phyloP scores from a whole-genome alignment of 2,113 vertebrate species.

The Mustela lutreola region DNA sequence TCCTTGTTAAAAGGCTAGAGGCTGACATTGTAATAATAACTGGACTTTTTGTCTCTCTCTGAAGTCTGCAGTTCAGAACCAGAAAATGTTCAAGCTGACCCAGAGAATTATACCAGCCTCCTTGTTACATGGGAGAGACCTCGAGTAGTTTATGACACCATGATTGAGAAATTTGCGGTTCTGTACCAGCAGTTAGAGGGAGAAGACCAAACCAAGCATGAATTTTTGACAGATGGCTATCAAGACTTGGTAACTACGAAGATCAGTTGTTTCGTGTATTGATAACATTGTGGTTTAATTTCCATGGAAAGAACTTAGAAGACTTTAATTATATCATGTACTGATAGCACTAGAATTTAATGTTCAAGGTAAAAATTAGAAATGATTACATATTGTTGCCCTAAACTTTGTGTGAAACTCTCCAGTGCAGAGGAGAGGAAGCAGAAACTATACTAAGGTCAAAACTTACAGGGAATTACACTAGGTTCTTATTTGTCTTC shows the following conservation, averaged over 20 bases:
- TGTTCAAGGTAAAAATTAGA: conserved; percentile 55
- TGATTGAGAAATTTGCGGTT: conserved; percentile 96
- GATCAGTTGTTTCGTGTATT: conserved; percentile 77
- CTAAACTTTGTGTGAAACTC: background rate
- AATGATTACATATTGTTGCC: background rate
- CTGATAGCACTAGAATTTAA: conserved; percentile 16
- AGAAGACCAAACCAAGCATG: conserved; percentile 88
- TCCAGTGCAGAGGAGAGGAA: background rate
- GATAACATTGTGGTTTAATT: conserved; percentile 10
- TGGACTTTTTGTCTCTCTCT: conserved; percentile 41
- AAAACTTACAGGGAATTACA: background rate
- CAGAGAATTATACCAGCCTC: conserved; percentile 95
- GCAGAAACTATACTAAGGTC: background rate
- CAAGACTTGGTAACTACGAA: conserved; percentile 96
- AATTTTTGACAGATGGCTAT: conserved; percentile 98
- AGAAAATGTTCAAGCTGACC: conserved; percentile 93
- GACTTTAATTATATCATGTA: conserved; percentile 68
- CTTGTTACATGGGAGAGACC: conserved; percentile 97
- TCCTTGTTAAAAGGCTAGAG: background rate
- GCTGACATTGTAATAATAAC: conserved; percentile 37
- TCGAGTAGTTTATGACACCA: conserved; percentile 94
- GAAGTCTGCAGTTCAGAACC: conserved; percentile 98
- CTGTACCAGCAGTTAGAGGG: conserved; percentile 90
- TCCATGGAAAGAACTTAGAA: conserved; percentile 44
- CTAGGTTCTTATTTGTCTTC: background rate